Conservation (phyloP, 1,140 invertebrate genomes). For the Bombus confusus region DNA sequence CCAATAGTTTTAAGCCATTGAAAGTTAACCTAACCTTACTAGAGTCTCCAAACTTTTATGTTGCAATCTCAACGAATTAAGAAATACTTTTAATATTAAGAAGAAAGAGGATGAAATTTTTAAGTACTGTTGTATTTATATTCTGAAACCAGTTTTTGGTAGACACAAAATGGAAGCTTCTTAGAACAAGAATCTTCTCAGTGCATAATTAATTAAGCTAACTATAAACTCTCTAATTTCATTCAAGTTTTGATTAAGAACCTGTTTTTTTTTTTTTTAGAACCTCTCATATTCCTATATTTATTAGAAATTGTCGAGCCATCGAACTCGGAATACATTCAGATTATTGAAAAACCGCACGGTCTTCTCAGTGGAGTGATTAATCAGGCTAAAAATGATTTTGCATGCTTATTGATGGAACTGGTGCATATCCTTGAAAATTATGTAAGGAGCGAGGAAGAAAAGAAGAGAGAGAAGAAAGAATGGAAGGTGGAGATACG, state of each 20-base stretch:
- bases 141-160: not conserved
- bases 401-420: not conserved
- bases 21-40: not conserved
- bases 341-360: not conserved
- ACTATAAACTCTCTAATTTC: not conserved
- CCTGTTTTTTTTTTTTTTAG: not conserved
- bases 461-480: not conserved
- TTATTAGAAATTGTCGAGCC: not conserved
- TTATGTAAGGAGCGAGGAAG: constrained; percentile 10
- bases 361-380: not conserved
- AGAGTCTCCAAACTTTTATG: not conserved
- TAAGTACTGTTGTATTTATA: not conserved
- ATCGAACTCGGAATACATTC: not conserved
- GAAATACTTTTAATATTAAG: not conserved
- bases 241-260: not conserved
- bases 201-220: too few species aligned
- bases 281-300: not conserved
- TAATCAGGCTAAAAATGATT: not conserved
- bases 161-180: too few species aligned
- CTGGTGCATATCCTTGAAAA: constrained; percentile 8
- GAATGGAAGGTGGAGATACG: constrained; percentile 11
- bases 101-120: not conserved
- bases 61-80: not conserved
- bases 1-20: too few species aligned
- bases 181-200: too few species aligned